These are phyloP conservation scores for Motacilla alba DNA, from an alignment of 2,113 vertebrate genomes.

Conservation along the genomic window DNA sequence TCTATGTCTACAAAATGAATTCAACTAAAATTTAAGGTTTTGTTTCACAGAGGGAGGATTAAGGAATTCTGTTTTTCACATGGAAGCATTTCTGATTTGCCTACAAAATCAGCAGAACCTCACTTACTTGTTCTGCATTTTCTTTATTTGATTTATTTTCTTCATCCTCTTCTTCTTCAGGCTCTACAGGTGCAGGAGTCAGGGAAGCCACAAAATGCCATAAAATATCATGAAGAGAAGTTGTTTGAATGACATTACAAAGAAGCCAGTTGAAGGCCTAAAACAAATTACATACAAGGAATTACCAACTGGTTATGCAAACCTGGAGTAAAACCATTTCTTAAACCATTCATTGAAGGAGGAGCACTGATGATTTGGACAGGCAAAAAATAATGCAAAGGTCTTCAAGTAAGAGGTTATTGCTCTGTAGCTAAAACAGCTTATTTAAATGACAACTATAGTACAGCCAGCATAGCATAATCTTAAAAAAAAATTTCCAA, in stretches of 20 bases:
- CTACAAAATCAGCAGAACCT: background rate
- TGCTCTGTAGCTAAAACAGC: background rate
- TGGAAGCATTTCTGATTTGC: background rate
- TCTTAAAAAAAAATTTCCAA: background rate
- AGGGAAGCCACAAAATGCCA: constrained; percentile 99
- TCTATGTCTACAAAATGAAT: background rate
- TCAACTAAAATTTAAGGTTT: background rate
- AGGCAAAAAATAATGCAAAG: background rate
- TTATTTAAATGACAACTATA: background rate
- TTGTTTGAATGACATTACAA: constrained; percentile 98
- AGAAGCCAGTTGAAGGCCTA: constrained; percentile 99
- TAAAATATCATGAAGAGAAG: constrained; percentile 95
- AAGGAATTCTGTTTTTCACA: background rate
- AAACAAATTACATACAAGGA: background rate
- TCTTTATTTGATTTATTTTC: constrained; percentile 96
- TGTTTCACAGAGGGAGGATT: background rate
- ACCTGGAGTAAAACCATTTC: background rate
- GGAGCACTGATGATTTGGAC: background rate
- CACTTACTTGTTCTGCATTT: constrained; percentile 86
- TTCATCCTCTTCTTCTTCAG: constrained; percentile 95
- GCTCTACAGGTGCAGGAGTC: constrained; percentile 91
- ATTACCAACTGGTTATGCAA: background rate
- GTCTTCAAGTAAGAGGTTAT: background rate
- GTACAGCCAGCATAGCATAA: background rate
- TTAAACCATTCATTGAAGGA: background rate